A percentile compares a stretch with the other conserved stretches of the same genome.
phyloP scores from a whole-genome alignment of 2,113 vertebrate genomes.

The Loxodonta africana region DNA sequence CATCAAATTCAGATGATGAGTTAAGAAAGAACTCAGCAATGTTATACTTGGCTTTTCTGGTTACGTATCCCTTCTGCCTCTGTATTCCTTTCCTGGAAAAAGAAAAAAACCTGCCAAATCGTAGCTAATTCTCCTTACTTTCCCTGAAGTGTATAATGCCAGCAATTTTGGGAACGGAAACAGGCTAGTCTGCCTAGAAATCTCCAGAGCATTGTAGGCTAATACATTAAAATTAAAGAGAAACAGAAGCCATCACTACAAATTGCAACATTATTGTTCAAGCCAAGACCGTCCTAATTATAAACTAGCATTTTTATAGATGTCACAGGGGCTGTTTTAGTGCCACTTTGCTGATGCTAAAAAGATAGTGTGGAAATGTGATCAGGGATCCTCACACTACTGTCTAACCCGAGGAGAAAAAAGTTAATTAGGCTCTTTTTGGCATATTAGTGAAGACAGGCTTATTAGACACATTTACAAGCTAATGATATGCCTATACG shows the following conservation, averaged over 20 bases:
- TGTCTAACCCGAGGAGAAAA: constrained; percentile 69
- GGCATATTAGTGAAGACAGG: constrained; percentile 80
- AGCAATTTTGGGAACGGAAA: constrained; percentile 58
- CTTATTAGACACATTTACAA: constrained; percentile 82
- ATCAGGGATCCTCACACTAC: constrained; percentile 67
- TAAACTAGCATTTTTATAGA: constrained; percentile 44
- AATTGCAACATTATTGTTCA: constrained; percentile 79
- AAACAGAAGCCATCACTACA: constrained; percentile 78
- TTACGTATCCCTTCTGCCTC: not conserved
- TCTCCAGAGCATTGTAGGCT: constrained; percentile 75
- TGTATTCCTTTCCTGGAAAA: not conserved
- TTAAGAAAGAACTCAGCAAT: not conserved
- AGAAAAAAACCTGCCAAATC: not conserved
- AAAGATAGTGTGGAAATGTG: constrained; percentile 67
- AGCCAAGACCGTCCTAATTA: constrained; percentile 61
- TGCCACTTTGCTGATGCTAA: constrained; percentile 53
- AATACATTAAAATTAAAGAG: constrained; percentile 82
- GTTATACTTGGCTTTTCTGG: not conserved
- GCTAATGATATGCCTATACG: constrained; percentile 78
- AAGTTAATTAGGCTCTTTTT: constrained; percentile 85
- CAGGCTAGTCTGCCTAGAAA: constrained; percentile 60
- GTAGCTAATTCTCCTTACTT: constrained; percentile 34
- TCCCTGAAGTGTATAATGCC: constrained; percentile 50
- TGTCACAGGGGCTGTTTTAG: constrained; percentile 65
- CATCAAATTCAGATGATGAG: not conserved